Evolutionary conservation across 2,797 vertebrate species (phyloP), one percentile per base, ranked within the genome.

Genomic region (Galagoides demidoff): DNA sequence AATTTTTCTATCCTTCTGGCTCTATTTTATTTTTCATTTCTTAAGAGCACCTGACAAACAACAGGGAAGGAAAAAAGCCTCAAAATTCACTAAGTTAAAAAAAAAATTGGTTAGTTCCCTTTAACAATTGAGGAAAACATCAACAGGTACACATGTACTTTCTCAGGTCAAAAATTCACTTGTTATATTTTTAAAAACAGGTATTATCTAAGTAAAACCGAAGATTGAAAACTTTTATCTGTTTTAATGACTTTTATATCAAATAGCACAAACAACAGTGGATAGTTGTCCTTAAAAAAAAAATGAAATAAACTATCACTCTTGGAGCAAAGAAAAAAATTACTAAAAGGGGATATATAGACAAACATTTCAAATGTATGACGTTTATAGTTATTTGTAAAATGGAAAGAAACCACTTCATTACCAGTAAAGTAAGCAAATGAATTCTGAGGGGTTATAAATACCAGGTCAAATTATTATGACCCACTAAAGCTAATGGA

Each of bases 401-500:
- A 96, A 45, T 25, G 95, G 78, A 89, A 97, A 94, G 19, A 96
- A 97, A 93, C 23, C 0, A 1, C 45, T 91, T 96, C 29, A 94
- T 76, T 97, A 92, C 96, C n/a, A 89, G 29, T 66, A 95, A 96
- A 90, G 7, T 7, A 84, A 3, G 1, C 68, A 16, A 89, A 70
- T 71, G 85, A 78, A 92, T 92, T 43, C 83, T 96, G 49, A 89
- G 89, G 85, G 83, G 52, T 6, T 86, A 2, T 57, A 70, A 92
- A 90, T 78, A 95, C 49, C 77, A 95, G 84, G 92, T 87, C 29
- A 95, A 95, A 91, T 93, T 37, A 66, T 84, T 96, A 81, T 93
- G 59, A 95, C 81, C 23, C 66, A 49, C 55, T 94, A 97, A 95
- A 85, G 19, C 90, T 76, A 96, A 86, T 84, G 90, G 96, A 95